Percentiles rank a stretch among this genome's conserved stretches.
Evolutionary conservation across 2,888 invertebrate genomes (phyloP).

Genomic region (Tuta absoluta): DNA sequence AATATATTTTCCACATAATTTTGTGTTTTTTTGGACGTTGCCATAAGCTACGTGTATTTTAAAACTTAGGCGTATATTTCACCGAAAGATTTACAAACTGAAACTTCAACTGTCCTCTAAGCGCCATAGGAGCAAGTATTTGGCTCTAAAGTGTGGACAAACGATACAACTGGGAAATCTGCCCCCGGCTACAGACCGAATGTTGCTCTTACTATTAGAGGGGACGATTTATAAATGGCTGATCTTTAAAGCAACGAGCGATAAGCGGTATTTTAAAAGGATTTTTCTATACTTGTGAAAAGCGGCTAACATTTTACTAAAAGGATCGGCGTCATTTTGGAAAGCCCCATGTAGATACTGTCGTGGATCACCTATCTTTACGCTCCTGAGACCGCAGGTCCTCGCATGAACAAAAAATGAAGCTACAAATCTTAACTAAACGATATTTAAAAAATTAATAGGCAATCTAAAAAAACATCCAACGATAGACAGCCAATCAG

Average conservation of each 20-base stretch:
- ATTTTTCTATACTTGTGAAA: background rate
- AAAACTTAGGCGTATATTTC: slow-evolving; percentile 15
- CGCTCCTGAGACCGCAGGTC: too few species aligned
- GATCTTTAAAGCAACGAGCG: slow-evolving; percentile 9
- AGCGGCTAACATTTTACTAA: too few species aligned
- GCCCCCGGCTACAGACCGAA: slow-evolving; percentile 12
- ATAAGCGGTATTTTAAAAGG: slow-evolving; percentile 9
- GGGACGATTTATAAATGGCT: background rate
- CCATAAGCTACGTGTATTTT: background rate
- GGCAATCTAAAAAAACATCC: too few species aligned
- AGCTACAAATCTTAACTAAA: too few species aligned
- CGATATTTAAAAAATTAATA: too few species aligned
- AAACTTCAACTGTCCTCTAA: slow-evolving; percentile 46
- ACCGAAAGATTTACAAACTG: slow-evolving; percentile 45
- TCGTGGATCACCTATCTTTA: too few species aligned
- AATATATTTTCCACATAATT: too few species aligned
- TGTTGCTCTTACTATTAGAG: background rate
- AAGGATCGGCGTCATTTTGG: too few species aligned
- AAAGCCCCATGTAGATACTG: too few species aligned
- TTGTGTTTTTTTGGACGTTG: too few species aligned
- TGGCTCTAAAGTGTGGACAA: slow-evolving; percentile 27
- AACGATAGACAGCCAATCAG: too few species aligned
- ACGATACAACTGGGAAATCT: slow-evolving; percentile 30
- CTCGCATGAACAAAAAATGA: too few species aligned
- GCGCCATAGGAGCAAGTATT: slow-evolving; percentile 25